A percentile compares a stretch with the other conserved stretches of the same genome.
These are phyloP conservation scores for Holacanthella duospinosa DNA, from an alignment of 2,888 invertebrate genomes.

Conservation along the genomic window DNA sequence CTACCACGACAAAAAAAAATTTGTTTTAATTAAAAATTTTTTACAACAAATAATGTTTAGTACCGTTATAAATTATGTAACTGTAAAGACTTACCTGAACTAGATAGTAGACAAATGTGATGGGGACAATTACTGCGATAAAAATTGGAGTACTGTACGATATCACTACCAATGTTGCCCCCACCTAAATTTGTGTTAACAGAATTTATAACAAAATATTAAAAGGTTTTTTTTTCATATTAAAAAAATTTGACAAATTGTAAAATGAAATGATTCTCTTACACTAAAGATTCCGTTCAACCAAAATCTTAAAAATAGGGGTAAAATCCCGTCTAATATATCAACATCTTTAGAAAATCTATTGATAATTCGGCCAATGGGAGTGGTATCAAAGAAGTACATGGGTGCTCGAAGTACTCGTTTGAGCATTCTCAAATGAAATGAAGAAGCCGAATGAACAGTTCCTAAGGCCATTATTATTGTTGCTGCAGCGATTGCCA, in stretches of 20 bases:
- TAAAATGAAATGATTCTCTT: too few relatives aligned
- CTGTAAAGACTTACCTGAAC: constrained; percentile 47
- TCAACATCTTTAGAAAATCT: constrained; percentile 31
- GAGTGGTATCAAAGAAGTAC: constrained; percentile 70
- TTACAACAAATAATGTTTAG: too few relatives aligned
- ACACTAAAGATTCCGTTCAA: constrained; percentile 16
- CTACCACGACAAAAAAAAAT: constrained; percentile 37
- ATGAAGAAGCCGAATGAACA: constrained; percentile 51
- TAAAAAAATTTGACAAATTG: not conserved
- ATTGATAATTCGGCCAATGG: constrained; percentile 48
- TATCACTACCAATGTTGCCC: constrained; percentile 67
- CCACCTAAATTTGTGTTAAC: not conserved
- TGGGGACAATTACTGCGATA: constrained; percentile 64
- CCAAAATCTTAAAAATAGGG: constrained; percentile 27
- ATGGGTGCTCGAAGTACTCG: constrained; percentile 57
- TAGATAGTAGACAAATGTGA: constrained; percentile 70
- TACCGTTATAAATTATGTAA: constrained; percentile 9
- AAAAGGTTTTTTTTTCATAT: constrained; percentile 29
- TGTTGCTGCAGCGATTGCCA: constrained; percentile 12
- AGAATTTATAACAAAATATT: constrained; percentile 60
- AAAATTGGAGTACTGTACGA: constrained; percentile 76
- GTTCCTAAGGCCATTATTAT: constrained; percentile 48
- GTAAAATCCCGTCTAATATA: constrained; percentile 20
- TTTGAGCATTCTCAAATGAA: constrained; percentile 55
- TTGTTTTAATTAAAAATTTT: not conserved